Base-by-base conservation (phyloP, 2,888 invertebrate genomes). In the Acanthosepion esculentum region DNA sequence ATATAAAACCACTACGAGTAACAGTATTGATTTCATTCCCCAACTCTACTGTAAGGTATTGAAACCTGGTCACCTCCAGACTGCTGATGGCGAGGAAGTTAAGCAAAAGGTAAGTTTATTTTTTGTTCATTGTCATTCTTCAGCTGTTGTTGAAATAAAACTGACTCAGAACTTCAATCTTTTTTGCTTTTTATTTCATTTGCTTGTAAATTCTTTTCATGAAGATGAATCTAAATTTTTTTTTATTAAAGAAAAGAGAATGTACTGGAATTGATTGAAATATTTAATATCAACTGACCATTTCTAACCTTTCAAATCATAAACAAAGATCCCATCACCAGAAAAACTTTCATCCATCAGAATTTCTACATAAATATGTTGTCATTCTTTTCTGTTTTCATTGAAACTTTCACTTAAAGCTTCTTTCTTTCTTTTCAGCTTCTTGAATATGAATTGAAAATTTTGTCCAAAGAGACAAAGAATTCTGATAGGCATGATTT, bases 401-500 rank as follows among this genome's bases (percentile, higher is more conserved):
- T 26, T 15, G 33, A 23, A 15, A 2, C 33, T 78, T n/a, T 78
- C 12, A 15, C n/a, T 33, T 78, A n/a, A 78, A n/a, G 23, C 3
- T 64, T 64, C 26, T 26, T 26, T 29, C 7, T 26, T 64, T 29
- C 26, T 5, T 78, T 78, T 78, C 78, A 78, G 78, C n/a, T 78
- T 78, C n/a, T 78, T 33, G 78, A 78, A 78, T 33, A 15, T n/a
- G 78, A 78, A n/a, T 78, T 78, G n/a, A 12, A 78, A 18, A 33
- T 12, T 78, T 78, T 78, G n/a, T 78, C 78, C 15, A 78, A 78
- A 78, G n/a, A n/a, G 12, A n/a, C 10, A n/a, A 78, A 33, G 10
- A 12, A 10, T 78, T 15, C n/a, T 3, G 33, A 23, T 3, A 95
- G 95, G 41, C 94, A 95, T 92, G 94, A 94, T 48, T 94, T 95